These are phyloP conservation scores for Pygoscelis adeliae DNA, from an alignment of 2,113 vertebrate species.

Conservation along the genomic window DNA sequence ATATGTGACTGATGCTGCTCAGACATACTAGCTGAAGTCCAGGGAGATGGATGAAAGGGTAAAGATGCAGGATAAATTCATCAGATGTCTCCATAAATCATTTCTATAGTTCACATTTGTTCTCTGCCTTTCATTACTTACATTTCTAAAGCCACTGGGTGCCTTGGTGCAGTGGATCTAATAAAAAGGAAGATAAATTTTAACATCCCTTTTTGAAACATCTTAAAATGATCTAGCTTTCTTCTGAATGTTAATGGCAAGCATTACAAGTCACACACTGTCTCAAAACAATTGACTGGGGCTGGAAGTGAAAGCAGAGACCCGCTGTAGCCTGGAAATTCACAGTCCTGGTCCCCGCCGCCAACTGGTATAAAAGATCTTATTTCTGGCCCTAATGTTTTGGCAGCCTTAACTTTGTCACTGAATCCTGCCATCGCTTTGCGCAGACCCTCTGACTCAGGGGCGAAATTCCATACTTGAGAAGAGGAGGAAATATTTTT, in stretches of 20 bases:
- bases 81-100: slow-evolving; percentile 61
- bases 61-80: slow-evolving; percentile 53
- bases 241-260: slow-evolving; percentile 29
- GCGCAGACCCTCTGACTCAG: neutral
- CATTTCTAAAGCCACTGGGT: slow-evolving; percentile 44
- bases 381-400: neutral
- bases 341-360: neutral
- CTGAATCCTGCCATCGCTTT: neutral
- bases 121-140: slow-evolving; percentile 54
- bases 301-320: neutral
- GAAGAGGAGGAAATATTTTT: slow-evolving; percentile 33
- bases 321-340: neutral
- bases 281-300: neutral
- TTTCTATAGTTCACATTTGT: slow-evolving; percentile 35
- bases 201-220: slow-evolving; percentile 49
- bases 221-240: slow-evolving; percentile 46
- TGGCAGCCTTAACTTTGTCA: neutral
- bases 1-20: neutral
- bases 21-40: slow-evolving; percentile 4
- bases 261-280: neutral
- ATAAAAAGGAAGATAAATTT: slow-evolving; percentile 60
- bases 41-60: slow-evolving; percentile 40
- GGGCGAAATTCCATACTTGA: neutral
- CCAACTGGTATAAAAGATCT: neutral
- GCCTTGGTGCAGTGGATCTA: slow-evolving; percentile 25